A percentile compares a stretch with the other conserved stretches of the same genome.
Evolutionary conservation across 1,140 invertebrate species (phyloP).

Genomic region (Hycleus phaleratus): DNA sequence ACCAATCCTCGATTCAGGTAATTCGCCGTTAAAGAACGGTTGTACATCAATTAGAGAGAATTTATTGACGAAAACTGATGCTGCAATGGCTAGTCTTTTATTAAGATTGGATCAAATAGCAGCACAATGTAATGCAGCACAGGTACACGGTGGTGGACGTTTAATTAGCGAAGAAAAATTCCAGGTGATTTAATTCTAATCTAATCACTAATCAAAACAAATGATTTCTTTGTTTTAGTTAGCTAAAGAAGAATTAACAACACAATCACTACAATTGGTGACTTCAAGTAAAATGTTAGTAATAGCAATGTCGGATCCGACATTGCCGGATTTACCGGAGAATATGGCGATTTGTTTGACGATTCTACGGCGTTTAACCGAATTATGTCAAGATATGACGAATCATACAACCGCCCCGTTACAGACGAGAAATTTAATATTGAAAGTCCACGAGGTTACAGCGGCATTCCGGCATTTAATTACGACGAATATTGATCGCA

Average conservation of each 20-base stretch:
- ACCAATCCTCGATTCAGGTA: neutral
- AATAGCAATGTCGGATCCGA: slow-evolving; percentile 61
- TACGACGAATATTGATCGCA: slow-evolving; percentile 50
- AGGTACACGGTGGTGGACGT: slow-evolving; percentile 58
- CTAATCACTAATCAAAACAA: neutral
- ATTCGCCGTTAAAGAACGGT: slow-evolving; percentile 20
- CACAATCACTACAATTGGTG: slow-evolving; percentile 71
- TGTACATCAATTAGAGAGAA: slow-evolving; percentile 43
- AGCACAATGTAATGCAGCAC: slow-evolving; percentile 57
- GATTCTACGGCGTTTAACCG: slow-evolving; percentile 57
- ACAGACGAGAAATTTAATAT: slow-evolving; percentile 69
- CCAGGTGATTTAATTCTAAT: slow-evolving; percentile 43
- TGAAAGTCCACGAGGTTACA: slow-evolving; percentile 71
- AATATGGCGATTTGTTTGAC: slow-evolving; percentile 64
- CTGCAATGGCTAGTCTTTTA: slow-evolving; percentile 55
- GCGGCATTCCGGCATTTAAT: slow-evolving; percentile 65
- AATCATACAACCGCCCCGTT: slow-evolving; percentile 64
- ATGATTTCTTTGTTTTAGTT: slow-evolving; percentile 41
- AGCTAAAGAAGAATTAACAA: slow-evolving; percentile 68
- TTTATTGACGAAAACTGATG: slow-evolving; percentile 57
- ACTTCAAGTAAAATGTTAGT: slow-evolving; percentile 77
- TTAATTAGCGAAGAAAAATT: slow-evolving; percentile 66
- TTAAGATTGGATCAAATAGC: slow-evolving; percentile 59
- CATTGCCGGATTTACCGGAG: slow-evolving; percentile 49
- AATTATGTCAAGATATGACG: slow-evolving; percentile 63